phyloP scores from a whole-genome alignment of 2,888 invertebrate genomes.

The Nasonovia ribisnigri region DNA sequence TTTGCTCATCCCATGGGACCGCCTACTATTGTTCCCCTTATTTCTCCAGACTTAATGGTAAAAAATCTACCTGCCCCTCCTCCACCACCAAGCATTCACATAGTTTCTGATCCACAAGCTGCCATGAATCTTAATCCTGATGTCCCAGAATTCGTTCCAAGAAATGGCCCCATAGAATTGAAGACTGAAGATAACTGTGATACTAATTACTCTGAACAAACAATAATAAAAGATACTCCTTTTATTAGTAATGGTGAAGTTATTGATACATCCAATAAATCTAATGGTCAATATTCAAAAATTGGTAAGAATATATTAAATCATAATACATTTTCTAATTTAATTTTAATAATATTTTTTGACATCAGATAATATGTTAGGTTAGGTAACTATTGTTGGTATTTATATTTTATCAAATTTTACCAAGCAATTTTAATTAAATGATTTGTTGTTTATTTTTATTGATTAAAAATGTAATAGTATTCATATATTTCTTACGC shows the following conservation, averaged over 20 bases:
- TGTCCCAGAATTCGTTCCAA: slow-evolving; percentile 88
- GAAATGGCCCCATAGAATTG: slow-evolving; percentile 59
- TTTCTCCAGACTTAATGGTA: slow-evolving; percentile 65
- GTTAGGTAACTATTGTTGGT: too few relatives aligned
- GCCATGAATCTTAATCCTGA: slow-evolving; percentile 81
- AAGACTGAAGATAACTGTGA: slow-evolving; percentile 64
- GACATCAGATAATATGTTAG: not conserved
- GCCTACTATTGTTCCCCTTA: slow-evolving; percentile 66
- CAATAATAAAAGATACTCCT: slow-evolving; percentile 19
- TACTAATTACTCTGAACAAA: slow-evolving; percentile 65
- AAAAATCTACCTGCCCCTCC: slow-evolving; percentile 66
- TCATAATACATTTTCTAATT: not conserved
- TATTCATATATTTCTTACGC: not conserved
- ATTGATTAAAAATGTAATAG: not conserved
- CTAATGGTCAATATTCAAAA: not conserved
- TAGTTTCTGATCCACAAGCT: slow-evolving; percentile 51
- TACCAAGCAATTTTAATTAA: not conserved
- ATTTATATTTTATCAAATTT: too few relatives aligned
- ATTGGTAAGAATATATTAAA: slow-evolving; percentile 35
- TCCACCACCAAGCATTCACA: slow-evolving; percentile 63
- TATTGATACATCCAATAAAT: slow-evolving; percentile 17
- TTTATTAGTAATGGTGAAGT: slow-evolving; percentile 23
- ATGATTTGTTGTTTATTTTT: not conserved
- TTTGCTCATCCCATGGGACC: slow-evolving; percentile 68
- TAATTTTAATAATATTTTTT: not conserved